Evolutionary conservation across 2,797 vertebrate species (phyloP), one percentile per base, ranked within the genome.

Genomic region (Syngnathus acus): DNA sequence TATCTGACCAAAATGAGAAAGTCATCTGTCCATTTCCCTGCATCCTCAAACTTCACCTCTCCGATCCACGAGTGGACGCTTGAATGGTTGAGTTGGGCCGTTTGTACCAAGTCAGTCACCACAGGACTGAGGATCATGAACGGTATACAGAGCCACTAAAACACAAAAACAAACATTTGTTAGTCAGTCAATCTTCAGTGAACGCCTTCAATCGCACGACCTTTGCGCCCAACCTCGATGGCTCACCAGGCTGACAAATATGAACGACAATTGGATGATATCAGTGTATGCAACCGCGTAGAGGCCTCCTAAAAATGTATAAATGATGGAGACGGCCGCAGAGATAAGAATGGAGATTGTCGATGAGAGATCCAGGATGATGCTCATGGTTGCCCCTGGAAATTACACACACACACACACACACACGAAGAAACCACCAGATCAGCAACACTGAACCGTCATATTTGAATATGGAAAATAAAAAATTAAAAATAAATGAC

Each of bases 281-380:
- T 93, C 90, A 0, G 92, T 92, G 64, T 93, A 93, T 2, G 90
- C 90, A 47, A 93, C 91, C 1, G 91, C 91, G 84, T 91, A 93
- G 62, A 94, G 82, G 0, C 92, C 92, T 48, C 92, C 92, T 64
- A 91, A 70, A 11, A 92, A 81, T 2, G 91, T 93, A 72, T 93
- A 94, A 67, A 79, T 14, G 58, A 89, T 84, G 13, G 91, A 82
- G 39, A 85, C 88, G 9, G 75, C 85, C 11, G 93, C 89, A 0
- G 92, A 92, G 71, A 91, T 19, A 7, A 84, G 16, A 72, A 93
- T 89, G 61, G 88, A 87, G 62, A 89, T 19, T 63, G 80, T 73
- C 4, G 82, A 72, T 16, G 82, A 80, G 39, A 91, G 79, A 21
- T 86, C 87, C 32, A 93, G 78, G 72, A 90, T 86, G 13, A 93